Percentiles rank a stretch among this genome's conserved stretches.
These are phyloP conservation scores for Brassicogethes aeneus DNA, from an alignment of 2,888 invertebrate genomes.

Conservation along the genomic window DNA sequence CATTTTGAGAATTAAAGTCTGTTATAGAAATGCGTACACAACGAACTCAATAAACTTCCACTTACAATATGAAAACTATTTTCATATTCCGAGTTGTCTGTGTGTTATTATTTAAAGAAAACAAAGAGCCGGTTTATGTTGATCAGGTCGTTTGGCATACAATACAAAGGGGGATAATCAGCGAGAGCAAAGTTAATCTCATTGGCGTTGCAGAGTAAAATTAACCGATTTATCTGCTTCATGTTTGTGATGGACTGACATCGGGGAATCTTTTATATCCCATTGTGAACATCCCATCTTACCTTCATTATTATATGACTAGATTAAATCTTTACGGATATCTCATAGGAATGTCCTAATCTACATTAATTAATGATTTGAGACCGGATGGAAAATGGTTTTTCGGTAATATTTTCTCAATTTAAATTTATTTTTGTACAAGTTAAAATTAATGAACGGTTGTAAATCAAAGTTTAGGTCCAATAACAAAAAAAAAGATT, in stretches of 20 bases:
- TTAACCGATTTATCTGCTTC: background rate
- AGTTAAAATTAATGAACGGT: too few species aligned
- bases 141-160: background rate
- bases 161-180: background rate
- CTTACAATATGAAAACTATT: background rate
- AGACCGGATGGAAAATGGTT: too few species aligned
- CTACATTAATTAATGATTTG: too few species aligned
- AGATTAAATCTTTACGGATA: too few species aligned
- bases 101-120: background rate
- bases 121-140: slow-evolving; percentile 1
- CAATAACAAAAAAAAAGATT: too few species aligned
- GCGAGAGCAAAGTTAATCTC: background rate
- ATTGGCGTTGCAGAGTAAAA: background rate
- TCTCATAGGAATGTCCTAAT: too few species aligned
- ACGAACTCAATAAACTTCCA: background rate
- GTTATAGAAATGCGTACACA: too few species aligned
- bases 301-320: background rate
- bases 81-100: background rate
- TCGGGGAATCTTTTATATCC: background rate
- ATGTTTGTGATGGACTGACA: background rate
- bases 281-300: background rate
- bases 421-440: too few species aligned
- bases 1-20: too few species aligned
- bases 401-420: too few species aligned
- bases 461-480: too few species aligned